phyloP scores from a whole-genome alignment of 2,888 invertebrate species.

The Drosophila nr. medialis region DNA sequence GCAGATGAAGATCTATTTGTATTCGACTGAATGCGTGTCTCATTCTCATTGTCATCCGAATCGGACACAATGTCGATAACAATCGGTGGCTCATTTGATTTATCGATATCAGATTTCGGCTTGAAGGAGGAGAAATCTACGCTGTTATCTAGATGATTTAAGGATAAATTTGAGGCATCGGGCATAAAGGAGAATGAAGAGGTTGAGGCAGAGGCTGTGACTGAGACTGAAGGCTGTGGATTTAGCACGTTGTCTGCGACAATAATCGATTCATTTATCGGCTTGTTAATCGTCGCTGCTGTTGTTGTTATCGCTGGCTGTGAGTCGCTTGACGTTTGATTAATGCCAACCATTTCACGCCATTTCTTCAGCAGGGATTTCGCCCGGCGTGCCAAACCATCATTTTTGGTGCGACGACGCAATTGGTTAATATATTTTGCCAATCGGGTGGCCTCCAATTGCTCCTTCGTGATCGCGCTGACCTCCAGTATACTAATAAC shows the following conservation, averaged over 20 bases:
- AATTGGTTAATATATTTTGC: constrained; percentile 97
- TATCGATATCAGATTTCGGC: constrained; percentile 18
- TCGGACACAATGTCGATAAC: constrained; percentile 82
- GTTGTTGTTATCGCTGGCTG: constrained; percentile 32
- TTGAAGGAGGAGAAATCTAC: constrained; percentile 9
- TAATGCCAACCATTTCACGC: constrained; percentile 93
- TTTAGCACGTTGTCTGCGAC: not conserved
- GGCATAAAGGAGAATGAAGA: not conserved
- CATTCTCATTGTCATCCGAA: constrained; percentile 75
- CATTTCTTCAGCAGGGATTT: constrained; percentile 96
- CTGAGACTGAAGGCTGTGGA: not conserved
- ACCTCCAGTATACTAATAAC: constrained; percentile 97
- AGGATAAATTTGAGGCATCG: not conserved
- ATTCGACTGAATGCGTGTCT: constrained; percentile 2
- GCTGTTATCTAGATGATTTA: not conserved
- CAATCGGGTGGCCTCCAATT: constrained; percentile 93
- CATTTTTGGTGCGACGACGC: constrained; percentile 93
- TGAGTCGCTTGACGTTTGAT: constrained; percentile 56
- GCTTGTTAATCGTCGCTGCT: not conserved
- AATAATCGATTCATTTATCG: not conserved
- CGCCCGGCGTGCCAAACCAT: constrained; percentile 93
- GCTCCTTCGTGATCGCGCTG: constrained; percentile 85
- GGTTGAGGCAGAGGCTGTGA: not conserved
- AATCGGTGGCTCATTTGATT: constrained; percentile 61
- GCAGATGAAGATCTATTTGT: constrained; percentile 6